A percentile compares a stretch with the other conserved stretches of the same genome.
phyloP scores from a whole-genome alignment of 2,113 vertebrate species.

The Rhinogobius similis region DNA sequence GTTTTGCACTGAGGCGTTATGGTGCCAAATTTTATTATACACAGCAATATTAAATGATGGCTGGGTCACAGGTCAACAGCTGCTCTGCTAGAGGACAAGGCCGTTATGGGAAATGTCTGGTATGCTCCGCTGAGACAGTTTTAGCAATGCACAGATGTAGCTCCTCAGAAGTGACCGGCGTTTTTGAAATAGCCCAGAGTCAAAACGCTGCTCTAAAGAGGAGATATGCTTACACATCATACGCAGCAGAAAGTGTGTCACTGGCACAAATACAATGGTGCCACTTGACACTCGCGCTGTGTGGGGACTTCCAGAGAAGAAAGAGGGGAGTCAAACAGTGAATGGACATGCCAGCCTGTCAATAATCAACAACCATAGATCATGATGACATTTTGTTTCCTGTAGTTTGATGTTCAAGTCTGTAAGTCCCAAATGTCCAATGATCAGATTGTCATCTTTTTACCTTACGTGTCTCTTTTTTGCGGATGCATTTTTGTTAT shows the following conservation, averaged over 20 bases:
- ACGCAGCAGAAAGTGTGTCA: slow-evolving; percentile 66
- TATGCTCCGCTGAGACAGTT: slow-evolving; percentile 64
- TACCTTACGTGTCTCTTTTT: neutral
- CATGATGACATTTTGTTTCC: neutral
- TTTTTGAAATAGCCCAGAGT: slow-evolving; percentile 52
- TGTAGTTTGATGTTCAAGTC: neutral
- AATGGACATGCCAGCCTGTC: neutral
- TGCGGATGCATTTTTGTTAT: neutral
- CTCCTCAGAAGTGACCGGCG: slow-evolving; percentile 47
- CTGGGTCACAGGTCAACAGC: slow-evolving; percentile 71
- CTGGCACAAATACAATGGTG: slow-evolving; percentile 63
- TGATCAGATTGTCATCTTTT: neutral
- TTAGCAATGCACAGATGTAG: slow-evolving; percentile 41
- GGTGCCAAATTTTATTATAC: neutral
- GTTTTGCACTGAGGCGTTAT: neutral
- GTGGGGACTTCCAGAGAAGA: slow-evolving; percentile 61
- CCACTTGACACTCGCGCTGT: slow-evolving; percentile 42
- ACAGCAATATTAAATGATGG: slow-evolving; percentile 43
- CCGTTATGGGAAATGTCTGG: slow-evolving; percentile 67
- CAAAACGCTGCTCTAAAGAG: slow-evolving; percentile 43
- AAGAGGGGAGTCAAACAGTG: neutral
- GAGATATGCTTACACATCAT: slow-evolving; percentile 66
- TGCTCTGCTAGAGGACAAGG: slow-evolving; percentile 58
- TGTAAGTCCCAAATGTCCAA: too few relatives aligned
- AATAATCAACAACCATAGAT: neutral